Conservation (phyloP, 2,888 invertebrate genomes). For the Strigamia crassipes region DNA sequence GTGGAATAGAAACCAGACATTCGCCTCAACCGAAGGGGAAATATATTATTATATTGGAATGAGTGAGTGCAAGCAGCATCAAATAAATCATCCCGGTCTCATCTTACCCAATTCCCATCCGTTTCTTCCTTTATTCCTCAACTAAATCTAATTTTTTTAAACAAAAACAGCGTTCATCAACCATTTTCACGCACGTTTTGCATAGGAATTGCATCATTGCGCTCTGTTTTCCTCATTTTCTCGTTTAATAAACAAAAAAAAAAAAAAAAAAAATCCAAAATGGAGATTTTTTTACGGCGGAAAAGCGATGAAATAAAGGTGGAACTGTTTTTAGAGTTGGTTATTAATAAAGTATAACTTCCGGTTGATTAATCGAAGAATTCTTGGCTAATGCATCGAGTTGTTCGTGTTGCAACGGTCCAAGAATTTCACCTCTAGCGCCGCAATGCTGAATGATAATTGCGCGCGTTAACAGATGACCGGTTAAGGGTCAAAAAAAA, state of each 20-base stretch:
- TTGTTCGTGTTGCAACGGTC: no score
- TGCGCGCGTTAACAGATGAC: no score
- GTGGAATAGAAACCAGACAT: slow-evolving; percentile 15
- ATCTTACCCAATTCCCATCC: background rate
- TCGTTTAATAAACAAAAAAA: background rate
- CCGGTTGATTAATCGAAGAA: no score
- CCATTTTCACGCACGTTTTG: background rate
- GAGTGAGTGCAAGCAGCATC: slow-evolving; percentile 4
- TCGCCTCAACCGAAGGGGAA: slow-evolving; percentile 12
- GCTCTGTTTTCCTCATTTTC: background rate
- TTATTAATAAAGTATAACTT: no score
- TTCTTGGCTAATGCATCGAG: no score
- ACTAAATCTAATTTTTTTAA: no score
- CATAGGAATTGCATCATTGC: background rate
- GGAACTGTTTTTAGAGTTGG: no score
- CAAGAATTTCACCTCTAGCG: no score
- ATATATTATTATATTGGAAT: slow-evolving; percentile 37
- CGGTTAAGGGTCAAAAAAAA: no score
- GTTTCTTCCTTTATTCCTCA: no score
- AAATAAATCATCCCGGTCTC: background rate
- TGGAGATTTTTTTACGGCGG: background rate
- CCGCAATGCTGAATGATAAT: no score
- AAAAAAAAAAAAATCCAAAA: background rate
- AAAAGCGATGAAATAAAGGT: background rate
- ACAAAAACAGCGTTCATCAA: no score